A percentile compares a stretch with the other conserved stretches of the same genome.
phyloP scores from a whole-genome alignment of 2,797 vertebrate species.

The Chloroceryle amazona region DNA sequence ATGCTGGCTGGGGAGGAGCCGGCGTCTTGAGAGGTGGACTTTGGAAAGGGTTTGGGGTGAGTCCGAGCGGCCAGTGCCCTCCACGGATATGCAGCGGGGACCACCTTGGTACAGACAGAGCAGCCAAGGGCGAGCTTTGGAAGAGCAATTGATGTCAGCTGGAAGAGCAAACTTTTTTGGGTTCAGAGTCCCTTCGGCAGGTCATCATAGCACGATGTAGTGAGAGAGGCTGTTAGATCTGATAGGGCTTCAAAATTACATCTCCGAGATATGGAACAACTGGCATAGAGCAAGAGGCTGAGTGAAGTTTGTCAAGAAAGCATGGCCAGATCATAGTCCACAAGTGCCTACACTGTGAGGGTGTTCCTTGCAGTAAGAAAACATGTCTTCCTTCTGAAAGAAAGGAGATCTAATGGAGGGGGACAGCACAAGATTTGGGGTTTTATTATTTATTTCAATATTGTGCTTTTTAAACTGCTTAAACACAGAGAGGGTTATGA shows the following conservation, averaged over 20 bases:
- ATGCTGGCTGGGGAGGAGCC: not conserved
- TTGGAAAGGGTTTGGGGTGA: not conserved
- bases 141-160: too few relatives aligned
- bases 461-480: not conserved
- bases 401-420: not conserved
- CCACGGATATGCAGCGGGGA: not conserved
- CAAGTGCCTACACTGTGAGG: not conserved
- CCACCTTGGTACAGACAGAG: not conserved
- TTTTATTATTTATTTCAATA: not conserved
- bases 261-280: not conserved
- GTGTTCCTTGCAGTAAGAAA: not conserved
- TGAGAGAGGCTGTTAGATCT: not conserved
- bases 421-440: not conserved
- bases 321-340: not conserved
- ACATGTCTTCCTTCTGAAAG: not conserved
- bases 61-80: not conserved
- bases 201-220: fast-evolving
- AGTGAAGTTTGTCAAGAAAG: not conserved
- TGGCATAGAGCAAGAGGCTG: not conserved
- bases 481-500: not conserved
- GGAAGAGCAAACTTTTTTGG: not conserved
- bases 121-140: not conserved
- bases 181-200: not conserved
- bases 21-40: not conserved
- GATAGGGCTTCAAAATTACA: not conserved